These are phyloP conservation scores for Phyllostomus hastatus DNA, from an alignment of 2,113 vertebrate genomes.

Conservation along the genomic window DNA sequence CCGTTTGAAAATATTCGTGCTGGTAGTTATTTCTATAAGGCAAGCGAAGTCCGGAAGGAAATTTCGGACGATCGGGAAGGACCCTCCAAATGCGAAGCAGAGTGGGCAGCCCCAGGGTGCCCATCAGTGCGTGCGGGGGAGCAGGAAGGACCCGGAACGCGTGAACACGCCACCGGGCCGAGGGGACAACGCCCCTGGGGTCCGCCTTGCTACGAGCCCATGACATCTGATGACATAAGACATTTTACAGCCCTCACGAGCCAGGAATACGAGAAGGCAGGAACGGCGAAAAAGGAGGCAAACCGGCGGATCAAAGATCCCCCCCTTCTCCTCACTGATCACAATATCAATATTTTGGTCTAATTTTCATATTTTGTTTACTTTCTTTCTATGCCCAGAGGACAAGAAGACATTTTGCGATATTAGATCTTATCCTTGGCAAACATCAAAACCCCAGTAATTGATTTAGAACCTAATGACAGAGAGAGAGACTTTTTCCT, in stretches of 20 bases:
- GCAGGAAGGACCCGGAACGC: constrained; percentile 50
- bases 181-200: constrained; percentile 28
- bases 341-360: constrained; percentile 34
- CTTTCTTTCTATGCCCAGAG: constrained; percentile 31
- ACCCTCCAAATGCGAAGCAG: background rate
- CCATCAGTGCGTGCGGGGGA: constrained; percentile 58
- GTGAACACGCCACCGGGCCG: constrained; percentile 41
- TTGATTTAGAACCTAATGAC: constrained; percentile 50
- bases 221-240: constrained; percentile 61
- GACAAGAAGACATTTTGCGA: constrained; percentile 54
- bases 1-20: background rate
- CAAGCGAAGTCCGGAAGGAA: background rate
- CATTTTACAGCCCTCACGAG: constrained; percentile 59
- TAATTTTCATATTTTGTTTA: constrained; percentile 27
- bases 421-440: constrained; percentile 19
- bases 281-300: constrained; percentile 57
- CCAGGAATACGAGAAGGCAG: constrained; percentile 52
- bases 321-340: constrained; percentile 20
- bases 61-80: background rate
- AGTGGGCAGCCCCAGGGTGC: background rate
- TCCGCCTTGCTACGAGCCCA: constrained; percentile 63
- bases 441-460: constrained; percentile 66
- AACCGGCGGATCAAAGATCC: background rate
- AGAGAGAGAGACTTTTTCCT: constrained; percentile 8
- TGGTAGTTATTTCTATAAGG: background rate